Percentiles rank a stretch among this genome's conserved stretches.
Evolutionary conservation across 1,140 invertebrate genomes (phyloP).

Genomic region (Druon quercuslanigerum): DNA sequence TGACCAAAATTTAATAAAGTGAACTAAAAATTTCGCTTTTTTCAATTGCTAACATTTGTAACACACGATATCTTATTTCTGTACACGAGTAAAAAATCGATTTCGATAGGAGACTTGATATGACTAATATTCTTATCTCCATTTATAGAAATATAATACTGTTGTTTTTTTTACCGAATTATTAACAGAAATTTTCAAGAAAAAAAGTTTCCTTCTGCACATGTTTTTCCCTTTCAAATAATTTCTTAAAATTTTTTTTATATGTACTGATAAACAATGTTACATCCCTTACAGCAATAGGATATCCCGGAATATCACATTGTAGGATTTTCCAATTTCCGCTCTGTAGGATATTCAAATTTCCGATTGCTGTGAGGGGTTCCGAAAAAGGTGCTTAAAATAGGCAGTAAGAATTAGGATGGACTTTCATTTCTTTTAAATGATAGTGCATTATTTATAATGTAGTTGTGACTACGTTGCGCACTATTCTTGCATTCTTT

Average conservation of each 20-base stretch:
- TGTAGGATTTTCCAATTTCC: too few relatives aligned
- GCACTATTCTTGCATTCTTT: slow-evolving; percentile 21
- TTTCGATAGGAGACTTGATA: slow-evolving; percentile 49
- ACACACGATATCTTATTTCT: slow-evolving; percentile 38
- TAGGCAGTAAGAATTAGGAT: not conserved
- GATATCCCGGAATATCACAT: too few relatives aligned
- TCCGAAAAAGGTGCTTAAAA: slow-evolving; percentile 4
- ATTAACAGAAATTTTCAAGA: not conserved
- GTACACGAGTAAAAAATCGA: slow-evolving; percentile 54
- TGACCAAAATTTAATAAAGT: too few relatives aligned
- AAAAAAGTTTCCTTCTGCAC: too few relatives aligned
- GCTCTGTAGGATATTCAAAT: not conserved
- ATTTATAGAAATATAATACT: slow-evolving; percentile 44
- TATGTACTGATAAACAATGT: too few relatives aligned
- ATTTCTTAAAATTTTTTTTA: too few relatives aligned
- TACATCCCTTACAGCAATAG: not conserved
- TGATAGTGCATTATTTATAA: not conserved
- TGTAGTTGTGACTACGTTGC: not conserved
- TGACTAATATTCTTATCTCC: slow-evolving; percentile 54
- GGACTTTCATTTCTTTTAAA: not conserved
- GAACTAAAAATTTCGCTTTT: slow-evolving; percentile 3
- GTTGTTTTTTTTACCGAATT: slow-evolving; percentile 26
- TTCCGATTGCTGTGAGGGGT: not conserved
- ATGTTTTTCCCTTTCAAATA: too few relatives aligned
- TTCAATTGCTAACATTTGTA: slow-evolving; percentile 9